Evolutionary conservation across 2,113 vertebrate genomes (phyloP).

Genomic region (Sebastes fasciatus): DNA sequence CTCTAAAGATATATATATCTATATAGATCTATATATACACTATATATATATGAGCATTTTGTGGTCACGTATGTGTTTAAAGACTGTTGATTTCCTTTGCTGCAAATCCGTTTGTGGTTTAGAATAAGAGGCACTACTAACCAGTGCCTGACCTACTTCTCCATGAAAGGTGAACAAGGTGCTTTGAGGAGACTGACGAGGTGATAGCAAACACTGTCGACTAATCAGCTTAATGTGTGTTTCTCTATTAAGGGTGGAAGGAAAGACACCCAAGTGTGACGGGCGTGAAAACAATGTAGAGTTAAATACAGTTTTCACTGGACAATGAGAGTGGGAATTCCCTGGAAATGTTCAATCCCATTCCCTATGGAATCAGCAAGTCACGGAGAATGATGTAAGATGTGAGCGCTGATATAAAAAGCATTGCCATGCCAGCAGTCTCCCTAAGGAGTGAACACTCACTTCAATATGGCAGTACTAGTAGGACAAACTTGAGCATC

Average conservation of each 20-base stretch:
- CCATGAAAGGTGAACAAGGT: constrained; percentile 22
- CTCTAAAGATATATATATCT: background rate
- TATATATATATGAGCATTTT: background rate
- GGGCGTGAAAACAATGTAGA: background rate
- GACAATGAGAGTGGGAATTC: constrained; percentile 33
- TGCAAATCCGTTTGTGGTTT: background rate
- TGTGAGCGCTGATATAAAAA: background rate
- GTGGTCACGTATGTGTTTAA: background rate
- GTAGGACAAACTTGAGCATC: constrained; percentile 40
- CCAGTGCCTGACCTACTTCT: constrained; percentile 3
- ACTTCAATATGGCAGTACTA: constrained; percentile 5
- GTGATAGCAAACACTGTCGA: constrained; percentile 35
- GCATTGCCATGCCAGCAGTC: background rate
- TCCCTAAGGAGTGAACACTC: background rate
- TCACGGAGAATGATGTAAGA: constrained; percentile 5
- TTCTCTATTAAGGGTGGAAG: background rate
- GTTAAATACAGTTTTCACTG: constrained; percentile 3
- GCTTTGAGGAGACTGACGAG: constrained; percentile 18
- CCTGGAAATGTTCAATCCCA: constrained; percentile 13
- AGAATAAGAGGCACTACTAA: constrained; percentile 8
- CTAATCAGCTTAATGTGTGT: constrained; percentile 3
- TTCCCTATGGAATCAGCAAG: background rate
- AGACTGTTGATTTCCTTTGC: background rate
- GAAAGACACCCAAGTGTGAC: background rate
- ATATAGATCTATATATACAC: background rate